phyloP scores from a whole-genome alignment of 2,888 invertebrate genomes.

The Laspeyria flexula region DNA sequence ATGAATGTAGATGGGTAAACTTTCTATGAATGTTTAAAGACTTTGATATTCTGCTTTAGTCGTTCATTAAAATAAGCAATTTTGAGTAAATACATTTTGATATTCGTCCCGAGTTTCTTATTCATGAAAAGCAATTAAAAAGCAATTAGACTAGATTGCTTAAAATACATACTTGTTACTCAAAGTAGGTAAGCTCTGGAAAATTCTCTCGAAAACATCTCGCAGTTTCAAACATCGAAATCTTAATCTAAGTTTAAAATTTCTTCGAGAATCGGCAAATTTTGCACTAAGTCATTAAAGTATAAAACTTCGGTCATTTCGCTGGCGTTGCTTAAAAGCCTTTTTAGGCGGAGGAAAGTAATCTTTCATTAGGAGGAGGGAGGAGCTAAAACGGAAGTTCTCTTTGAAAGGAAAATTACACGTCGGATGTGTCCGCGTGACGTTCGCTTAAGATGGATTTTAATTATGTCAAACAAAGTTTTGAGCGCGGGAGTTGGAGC shows the following conservation, averaged over 20 bases:
- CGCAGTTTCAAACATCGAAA: conserved; percentile 81
- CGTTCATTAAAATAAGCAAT: conserved; percentile 38
- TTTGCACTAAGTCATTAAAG: conserved; percentile 87
- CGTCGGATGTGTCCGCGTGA: conserved; percentile 78
- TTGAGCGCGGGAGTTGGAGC: conserved; percentile 60
- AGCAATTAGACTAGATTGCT: conserved; percentile 80
- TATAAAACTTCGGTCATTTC: conserved; percentile 86
- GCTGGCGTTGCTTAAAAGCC: conserved; percentile 85
- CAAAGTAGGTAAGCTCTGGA: conserved; percentile 69
- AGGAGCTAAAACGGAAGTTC: conserved; percentile 85
- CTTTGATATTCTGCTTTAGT: conserved; percentile 12
- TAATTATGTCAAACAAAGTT: conserved; percentile 85
- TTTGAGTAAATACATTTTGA: conserved; percentile 40
- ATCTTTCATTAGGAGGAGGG: conserved; percentile 85
- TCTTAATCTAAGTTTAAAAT: conserved; percentile 86
- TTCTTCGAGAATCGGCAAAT: conserved; percentile 84
- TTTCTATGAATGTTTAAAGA: neutral
- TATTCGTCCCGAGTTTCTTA: conserved; percentile 49
- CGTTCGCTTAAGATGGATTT: conserved; percentile 80
- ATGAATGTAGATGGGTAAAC: no score
- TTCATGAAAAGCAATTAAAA: conserved; percentile 82
- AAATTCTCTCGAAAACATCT: conserved; percentile 76
- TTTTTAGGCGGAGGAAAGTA: conserved; percentile 85
- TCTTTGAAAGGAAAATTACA: conserved; percentile 86
- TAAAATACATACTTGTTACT: conserved; percentile 79